A percentile compares a stretch with the other conserved stretches of the same genome.
These are phyloP conservation scores for Spialia ferax DNA, from an alignment of 2,888 invertebrate species.

Conservation along the genomic window DNA sequence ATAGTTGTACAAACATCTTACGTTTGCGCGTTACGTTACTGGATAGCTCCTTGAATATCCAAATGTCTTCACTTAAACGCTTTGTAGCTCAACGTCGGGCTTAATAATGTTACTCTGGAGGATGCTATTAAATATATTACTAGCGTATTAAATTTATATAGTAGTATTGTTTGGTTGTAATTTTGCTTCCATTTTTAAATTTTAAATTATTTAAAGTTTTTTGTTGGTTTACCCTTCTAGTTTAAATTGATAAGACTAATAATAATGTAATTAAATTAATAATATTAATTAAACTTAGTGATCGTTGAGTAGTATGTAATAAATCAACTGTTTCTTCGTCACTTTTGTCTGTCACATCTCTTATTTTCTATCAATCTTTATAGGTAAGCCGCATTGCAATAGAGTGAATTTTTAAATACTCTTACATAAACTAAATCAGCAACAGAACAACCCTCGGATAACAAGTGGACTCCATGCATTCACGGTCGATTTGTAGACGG, in stretches of 20 bases:
- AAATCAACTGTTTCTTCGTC: too few species aligned
- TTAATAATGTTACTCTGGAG: neutral
- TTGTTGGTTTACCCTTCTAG: too few species aligned
- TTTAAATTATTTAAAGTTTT: too few species aligned
- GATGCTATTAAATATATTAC: neutral
- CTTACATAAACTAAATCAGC: conserved; percentile 6
- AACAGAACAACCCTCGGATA: conserved; percentile 14
- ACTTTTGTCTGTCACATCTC: too few species aligned
- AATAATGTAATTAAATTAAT: too few species aligned
- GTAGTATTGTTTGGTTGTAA: too few species aligned
- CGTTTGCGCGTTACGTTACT: neutral
- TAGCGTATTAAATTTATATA: too few species aligned
- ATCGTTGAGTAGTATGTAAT: too few species aligned
- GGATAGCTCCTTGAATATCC: conserved; percentile 5
- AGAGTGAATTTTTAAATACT: conserved; percentile 5
- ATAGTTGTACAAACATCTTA: conserved; percentile 15
- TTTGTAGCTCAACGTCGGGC: neutral
- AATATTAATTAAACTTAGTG: too few species aligned
- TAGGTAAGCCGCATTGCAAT: neutral
- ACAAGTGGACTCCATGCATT: conserved; percentile 31
- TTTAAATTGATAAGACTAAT: too few species aligned
- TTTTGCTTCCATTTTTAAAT: too few species aligned
- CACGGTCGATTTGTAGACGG: conserved; percentile 40
- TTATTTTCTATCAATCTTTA: too few species aligned
- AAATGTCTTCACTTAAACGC: conserved; percentile 21